Percentiles rank a stretch among this genome's conserved stretches.
These are phyloP conservation scores for Eleutherodactylus coqui DNA, from an alignment of 2,797 vertebrate species.

Conservation along the genomic window DNA sequence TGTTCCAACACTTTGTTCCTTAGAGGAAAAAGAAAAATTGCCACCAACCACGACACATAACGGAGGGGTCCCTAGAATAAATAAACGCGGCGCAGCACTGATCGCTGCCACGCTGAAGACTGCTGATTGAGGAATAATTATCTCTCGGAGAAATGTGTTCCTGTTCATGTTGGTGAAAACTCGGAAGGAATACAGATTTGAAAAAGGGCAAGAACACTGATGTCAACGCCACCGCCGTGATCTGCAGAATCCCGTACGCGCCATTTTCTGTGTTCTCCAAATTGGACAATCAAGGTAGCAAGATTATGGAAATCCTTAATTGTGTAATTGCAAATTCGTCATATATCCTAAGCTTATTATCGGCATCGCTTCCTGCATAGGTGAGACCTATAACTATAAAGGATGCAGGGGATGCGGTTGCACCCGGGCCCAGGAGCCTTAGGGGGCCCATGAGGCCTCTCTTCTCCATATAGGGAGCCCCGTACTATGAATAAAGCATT, in stretches of 20 bases:
- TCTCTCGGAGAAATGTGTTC: background rate
- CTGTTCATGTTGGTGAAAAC: background rate
- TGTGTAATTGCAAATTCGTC: background rate
- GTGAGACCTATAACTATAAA: no score
- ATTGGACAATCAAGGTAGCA: background rate
- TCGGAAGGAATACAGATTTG: background rate
- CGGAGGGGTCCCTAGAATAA: conserved; percentile 65
- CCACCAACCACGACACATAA: conserved; percentile 63
- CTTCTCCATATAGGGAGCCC: no score
- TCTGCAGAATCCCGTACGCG: no score
- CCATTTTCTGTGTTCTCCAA: background rate
- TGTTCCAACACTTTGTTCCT: conserved; percentile 65
- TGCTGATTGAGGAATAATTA: conserved; percentile 67
- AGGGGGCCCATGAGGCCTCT: no score
- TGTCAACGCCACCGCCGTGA: background rate
- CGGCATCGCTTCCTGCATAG: background rate
- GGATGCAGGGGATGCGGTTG: no score
- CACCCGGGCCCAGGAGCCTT: no score
- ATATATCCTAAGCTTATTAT: background rate
- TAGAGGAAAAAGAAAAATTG: conserved; percentile 63
- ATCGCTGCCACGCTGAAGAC: conserved; percentile 64
- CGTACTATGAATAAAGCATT: no score
- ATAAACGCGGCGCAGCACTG: conserved; percentile 64
- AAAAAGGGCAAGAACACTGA: background rate
- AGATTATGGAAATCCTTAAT: background rate